phyloP scores from a whole-genome alignment of 2,797 vertebrate species.

The Mormyrops attenuatus region DNA sequence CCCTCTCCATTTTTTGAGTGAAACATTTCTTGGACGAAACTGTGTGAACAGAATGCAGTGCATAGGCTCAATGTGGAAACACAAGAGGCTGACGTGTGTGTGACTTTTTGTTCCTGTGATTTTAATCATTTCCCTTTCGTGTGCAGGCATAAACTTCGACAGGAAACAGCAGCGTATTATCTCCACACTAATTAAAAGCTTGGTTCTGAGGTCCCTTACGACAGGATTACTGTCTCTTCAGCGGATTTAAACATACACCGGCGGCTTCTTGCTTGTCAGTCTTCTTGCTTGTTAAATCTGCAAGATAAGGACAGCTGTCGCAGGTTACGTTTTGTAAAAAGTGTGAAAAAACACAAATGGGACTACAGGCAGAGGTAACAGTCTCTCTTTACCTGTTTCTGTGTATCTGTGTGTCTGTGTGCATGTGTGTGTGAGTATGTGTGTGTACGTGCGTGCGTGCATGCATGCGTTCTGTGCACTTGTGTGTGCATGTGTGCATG shows the following conservation, averaged over 20 bases:
- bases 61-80: background rate
- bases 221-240: background rate
- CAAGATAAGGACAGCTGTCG: background rate
- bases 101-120: background rate
- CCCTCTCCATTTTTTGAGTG: background rate
- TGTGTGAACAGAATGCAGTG: background rate
- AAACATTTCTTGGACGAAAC: background rate
- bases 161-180: conserved; percentile 7
- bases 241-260: background rate
- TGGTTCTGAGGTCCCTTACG: conserved; percentile 5
- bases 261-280: background rate
- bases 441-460: background rate
- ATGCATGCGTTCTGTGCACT: background rate
- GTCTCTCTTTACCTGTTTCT: background rate
- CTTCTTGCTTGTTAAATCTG: background rate
- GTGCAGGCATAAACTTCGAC: conserved; percentile 2
- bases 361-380: background rate
- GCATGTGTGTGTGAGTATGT: background rate
- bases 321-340: background rate
- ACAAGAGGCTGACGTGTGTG: background rate
- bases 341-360: background rate
- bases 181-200: conserved; percentile 14
- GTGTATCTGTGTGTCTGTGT: background rate
- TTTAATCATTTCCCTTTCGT: background rate
- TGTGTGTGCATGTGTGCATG: background rate